These are phyloP conservation scores for Callinectes sapidus DNA, from an alignment of 2,888 invertebrate genomes.

Conservation along the genomic window DNA sequence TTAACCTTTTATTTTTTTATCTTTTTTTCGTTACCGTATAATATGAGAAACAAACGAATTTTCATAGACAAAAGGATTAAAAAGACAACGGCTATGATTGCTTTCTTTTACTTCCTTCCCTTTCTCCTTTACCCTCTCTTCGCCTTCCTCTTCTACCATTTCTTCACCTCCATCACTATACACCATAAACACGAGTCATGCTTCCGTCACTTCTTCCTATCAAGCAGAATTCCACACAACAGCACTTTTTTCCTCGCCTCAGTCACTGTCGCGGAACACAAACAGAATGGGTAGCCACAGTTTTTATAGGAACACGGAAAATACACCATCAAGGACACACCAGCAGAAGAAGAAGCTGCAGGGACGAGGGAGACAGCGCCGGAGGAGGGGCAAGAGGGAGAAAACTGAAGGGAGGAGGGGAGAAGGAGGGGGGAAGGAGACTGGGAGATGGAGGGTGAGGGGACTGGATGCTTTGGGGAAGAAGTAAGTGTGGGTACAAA, in stretches of 20 bases:
- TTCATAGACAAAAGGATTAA: too few relatives aligned
- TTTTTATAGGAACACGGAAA: neutral
- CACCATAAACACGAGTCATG: neutral
- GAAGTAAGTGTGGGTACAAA: neutral
- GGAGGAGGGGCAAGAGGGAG: neutral
- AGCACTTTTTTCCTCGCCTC: too few relatives aligned
- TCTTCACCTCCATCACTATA: neutral
- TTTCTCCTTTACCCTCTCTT: neutral
- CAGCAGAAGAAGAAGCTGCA: neutral
- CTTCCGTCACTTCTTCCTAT: neutral
- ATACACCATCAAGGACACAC: neutral
- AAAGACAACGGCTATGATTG: neutral
- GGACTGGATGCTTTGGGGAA: neutral
- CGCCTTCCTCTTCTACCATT: neutral
- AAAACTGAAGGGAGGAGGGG: neutral
- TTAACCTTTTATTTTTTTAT: neutral
- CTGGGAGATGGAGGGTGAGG: neutral
- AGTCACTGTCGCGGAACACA: neutral
- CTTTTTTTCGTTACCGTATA: neutral
- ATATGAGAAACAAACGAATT: too few relatives aligned
- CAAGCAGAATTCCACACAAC: neutral
- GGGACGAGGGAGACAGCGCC: neutral
- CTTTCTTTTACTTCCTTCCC: neutral
- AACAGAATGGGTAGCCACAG: neutral
- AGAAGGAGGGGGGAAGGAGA: neutral